A percentile compares a stretch with the other conserved stretches of the same genome.
phyloP scores from a whole-genome alignment of 2,113 vertebrate species.

The cat (Felis catus) region F.catus_Fca126_mat1.0 CM031417.1:80435001-80435500 shows the following conservation, averaged over 20 bases:
- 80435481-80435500: neutral
- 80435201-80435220: neutral
- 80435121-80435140: neutral
- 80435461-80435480: neutral
- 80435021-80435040: conserved; percentile 17
- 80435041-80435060: neutral
- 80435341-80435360: neutral
- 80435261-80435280: neutral
- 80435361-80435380: neutral
- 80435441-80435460: neutral
- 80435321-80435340: conserved; percentile 30
- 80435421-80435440: neutral
- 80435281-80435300: neutral
- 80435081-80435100: conserved; percentile 11
- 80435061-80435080: neutral
- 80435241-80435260: neutral
- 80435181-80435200: neutral
- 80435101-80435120: neutral
- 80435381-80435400: neutral
- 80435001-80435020: neutral
- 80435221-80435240: neutral
- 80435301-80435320: neutral
- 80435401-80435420: neutral
- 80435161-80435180: neutral
- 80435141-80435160: neutral